phyloP scores from a whole-genome alignment of 2,797 vertebrate species.

The Rhynchotus rufescens region DNA sequence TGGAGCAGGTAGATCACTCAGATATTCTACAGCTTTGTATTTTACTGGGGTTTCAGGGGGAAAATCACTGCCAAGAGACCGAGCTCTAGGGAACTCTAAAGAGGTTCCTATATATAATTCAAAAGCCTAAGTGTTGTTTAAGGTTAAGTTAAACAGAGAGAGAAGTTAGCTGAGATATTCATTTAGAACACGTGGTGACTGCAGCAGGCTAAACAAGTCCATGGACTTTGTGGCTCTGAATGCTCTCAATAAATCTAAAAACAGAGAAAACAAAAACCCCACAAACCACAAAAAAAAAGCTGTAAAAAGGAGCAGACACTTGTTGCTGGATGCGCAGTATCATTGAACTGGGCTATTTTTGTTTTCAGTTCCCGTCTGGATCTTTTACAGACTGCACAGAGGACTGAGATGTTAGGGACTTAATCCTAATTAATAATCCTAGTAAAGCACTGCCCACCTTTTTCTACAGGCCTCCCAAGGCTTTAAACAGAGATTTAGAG shows the following conservation, averaged over 20 bases:
- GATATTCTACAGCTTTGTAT: not conserved
- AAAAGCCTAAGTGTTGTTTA: not conserved
- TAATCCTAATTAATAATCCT: not conserved
- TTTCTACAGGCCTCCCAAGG: not conserved
- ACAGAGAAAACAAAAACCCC: not conserved
- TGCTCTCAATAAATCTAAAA: not conserved
- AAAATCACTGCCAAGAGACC: not conserved
- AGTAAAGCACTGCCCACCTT: not conserved
- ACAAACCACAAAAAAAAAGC: no score
- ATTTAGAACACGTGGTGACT: not conserved
- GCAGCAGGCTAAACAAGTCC: not conserved
- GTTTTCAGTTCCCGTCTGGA: not conserved
- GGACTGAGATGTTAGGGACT: not conserved
- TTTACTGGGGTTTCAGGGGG: not conserved
- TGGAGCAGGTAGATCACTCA: not conserved
- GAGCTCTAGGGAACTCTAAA: not conserved
- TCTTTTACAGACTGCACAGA: not conserved
- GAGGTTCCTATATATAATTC: not conserved
- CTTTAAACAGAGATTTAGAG: not conserved
- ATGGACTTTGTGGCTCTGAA: not conserved
- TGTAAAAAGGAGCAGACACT: not conserved
- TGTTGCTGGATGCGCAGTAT: not conserved
- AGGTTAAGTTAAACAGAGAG: not conserved
- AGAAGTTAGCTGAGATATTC: not conserved
- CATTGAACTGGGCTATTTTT: not conserved